Evolutionary conservation across 2,888 invertebrate species (phyloP).

Genomic region (Clepsis dumicolana): DNA sequence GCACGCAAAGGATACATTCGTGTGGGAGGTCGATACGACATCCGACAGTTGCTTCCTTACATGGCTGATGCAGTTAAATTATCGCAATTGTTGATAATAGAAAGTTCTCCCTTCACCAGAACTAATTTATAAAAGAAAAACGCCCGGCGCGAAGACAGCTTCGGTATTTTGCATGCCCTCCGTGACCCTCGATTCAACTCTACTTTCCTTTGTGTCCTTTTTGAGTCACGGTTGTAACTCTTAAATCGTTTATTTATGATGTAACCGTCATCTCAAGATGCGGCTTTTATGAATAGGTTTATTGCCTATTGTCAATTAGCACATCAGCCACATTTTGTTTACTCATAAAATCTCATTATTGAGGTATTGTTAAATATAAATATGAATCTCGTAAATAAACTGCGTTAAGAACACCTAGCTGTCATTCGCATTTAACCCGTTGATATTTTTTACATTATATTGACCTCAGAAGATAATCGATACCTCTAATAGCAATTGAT

Average conservation of each 20-base stretch:
- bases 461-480: not conserved
- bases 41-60: slow-evolving; percentile 24
- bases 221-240: slow-evolving; percentile 21
- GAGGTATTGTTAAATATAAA: slow-evolving; percentile 23
- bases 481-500: no score
- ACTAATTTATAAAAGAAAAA: slow-evolving; percentile 39
- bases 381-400: slow-evolving; percentile 6
- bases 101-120: slow-evolving; percentile 41
- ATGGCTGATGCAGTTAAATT: slow-evolving; percentile 29
- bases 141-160: slow-evolving; percentile 32
- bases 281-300: slow-evolving; percentile 22
- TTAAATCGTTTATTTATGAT: slow-evolving; percentile 23
- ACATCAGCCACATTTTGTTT: slow-evolving; percentile 21
- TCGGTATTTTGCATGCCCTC: slow-evolving; percentile 31
- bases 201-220: slow-evolving; percentile 43
- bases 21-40: slow-evolving; percentile 17
- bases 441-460: not conserved
- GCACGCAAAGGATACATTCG: slow-evolving; percentile 61
- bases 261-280: slow-evolving; percentile 20
- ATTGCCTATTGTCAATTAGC: slow-evolving; percentile 37
- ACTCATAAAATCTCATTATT: slow-evolving; percentile 28
- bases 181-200: slow-evolving; percentile 32
- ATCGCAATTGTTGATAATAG: slow-evolving; percentile 42
- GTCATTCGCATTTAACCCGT: not conserved
- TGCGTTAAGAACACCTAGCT: not conserved